Base-by-base conservation (phyloP, 1,140 invertebrate species). In the Bombus sylvicola region DNA sequence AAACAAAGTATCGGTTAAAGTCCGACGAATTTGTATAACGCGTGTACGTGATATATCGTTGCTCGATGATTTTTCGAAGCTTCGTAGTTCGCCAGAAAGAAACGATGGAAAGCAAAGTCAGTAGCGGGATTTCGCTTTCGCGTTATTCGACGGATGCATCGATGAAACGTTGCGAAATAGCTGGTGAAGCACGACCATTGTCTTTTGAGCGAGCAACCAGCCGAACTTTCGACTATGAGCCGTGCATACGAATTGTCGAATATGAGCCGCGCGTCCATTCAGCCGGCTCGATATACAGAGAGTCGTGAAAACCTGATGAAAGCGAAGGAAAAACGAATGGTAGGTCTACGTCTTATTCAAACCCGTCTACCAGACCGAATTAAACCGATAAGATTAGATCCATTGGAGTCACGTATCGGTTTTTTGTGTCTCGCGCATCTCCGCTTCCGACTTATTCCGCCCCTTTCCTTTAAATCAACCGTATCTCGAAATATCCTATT, bases 181-280 rank as follows among this genome's bases (percentile, higher is more conserved):
- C 73, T 41, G 71, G 31, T 74, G 82, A 81, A 77, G 87, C 87
- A 81, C 74, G 82, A 87, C 81, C 68, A 85, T 87, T 87, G 88
- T 89, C 89, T 87, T 41, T 64, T 53, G n/a, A 68, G 64, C 34
- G 28, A 43, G 73, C 64, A 34, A 72, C 78, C 77, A 84, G 77
- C 81, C 69, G 84, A 89, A 89, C 83, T 59, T 83, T 78, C 87
- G 37, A 82, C 41, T 62, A 53, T 64, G 73, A 80, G 66, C 69
- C 64, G 80, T 74, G 89, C 89, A 89, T 90, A 87, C 81, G 74
- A 90, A 90, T 90, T 39, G 85, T 85, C 85, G 81, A 82, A 89
- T 89, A 89, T 89, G 88, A 89, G 81, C 78, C 77, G 84, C 84
- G 47, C 80, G 84, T 89, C 84, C 83, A 78, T 84, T 89, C 88